Evolutionary conservation across 2,113 vertebrate genomes (phyloP), one percentile per base, ranked within the genome.

Genomic region (Tachuris rubrigastra): DNA sequence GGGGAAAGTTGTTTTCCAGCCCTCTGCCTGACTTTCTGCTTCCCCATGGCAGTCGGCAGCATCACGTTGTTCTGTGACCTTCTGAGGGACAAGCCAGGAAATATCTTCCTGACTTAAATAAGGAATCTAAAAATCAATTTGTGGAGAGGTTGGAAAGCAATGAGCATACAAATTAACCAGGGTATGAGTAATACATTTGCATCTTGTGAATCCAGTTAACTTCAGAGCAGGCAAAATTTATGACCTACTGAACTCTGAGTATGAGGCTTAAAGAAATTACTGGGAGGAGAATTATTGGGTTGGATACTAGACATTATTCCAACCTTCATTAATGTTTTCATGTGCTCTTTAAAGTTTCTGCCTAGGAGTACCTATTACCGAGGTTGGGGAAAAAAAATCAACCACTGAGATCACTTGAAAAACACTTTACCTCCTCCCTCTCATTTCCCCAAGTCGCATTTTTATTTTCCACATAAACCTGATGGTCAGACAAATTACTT

Each of bases 41-140:
- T 76, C 55, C 37, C 62, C 0, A 0, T 68, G 68, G 82, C 85
- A 88, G 67, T 30, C 25, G 55, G 89, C 20, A 19, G 69, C 12
- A 2, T 71, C 79, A 39, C 25, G 0, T 85, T 66, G 69, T 42
- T 92, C 87, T 66, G 85, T 91, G 91, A 95, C 85, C 88, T 96
- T 96, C 95, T 35, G 83, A 79, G 75, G 62, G 80, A 96, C 6
- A 1, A 96, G 87, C 59, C 87, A 94, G 94, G 73, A 95, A 96
- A 92, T 93, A 71, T 89, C 93, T 94, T 87, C 86, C 74, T 83
- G 86, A 85, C 94, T 90, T 90, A 95, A 95, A 94, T 93, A 97
- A 95, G n/a, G 25, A 95, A 91, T 89, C 93, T 94, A 85, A 94
- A 96, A 97, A 96, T 95, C 91, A 95, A 96, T 96, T 96, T 96